Base-by-base conservation (phyloP, 2,888 invertebrate species). In the Oeneis ivallda region DNA sequence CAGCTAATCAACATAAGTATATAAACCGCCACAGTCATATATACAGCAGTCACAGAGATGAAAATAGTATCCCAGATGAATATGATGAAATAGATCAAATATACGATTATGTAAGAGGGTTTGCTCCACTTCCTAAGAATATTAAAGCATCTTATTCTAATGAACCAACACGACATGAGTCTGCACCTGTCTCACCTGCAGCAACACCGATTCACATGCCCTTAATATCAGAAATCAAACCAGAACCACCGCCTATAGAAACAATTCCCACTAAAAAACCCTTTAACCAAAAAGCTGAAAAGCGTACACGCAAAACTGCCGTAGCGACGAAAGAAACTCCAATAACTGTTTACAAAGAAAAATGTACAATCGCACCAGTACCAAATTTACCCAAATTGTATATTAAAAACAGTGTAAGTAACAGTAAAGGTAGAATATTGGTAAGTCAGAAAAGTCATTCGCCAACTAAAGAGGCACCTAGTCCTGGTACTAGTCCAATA, bases 71-170 rank as follows among this genome's bases (percentile, higher is more conserved):
- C 59, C 93, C 95, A 39, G 96, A 97, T 81, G 97, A 98, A 78
- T 98, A 98, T 86, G 97, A 98, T 76, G 98, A 98, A 87, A 98
- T 98, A 75, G 98, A 98, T 92, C 97, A 98, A 87, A 97, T 98
- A 72, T 98, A 98, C 83, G 98, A 98, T 82, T 98, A 98, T 84
- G 98, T 98, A 0, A 93, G 98, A 70, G 98, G 98, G 0, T 96
- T 98, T 75, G 98, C 98, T 60, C 97, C 97, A 1, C 93, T 97
- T 37, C 97, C 98, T 6, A 96, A 97, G 83, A 96, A 94, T 78
- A 94, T 95, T 32, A 93, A 94, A 76, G 94, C 94, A 0, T 94
- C 94, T 0, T 95, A 94, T 76, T 89, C 86, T 0, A 92, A 88
- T 68, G 92, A 92, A 49, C 83, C 86, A 5, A 77, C 76, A 58